Base-by-base conservation (phyloP, 2,113 vertebrate species). In the Toxotes jaculatrix region DNA sequence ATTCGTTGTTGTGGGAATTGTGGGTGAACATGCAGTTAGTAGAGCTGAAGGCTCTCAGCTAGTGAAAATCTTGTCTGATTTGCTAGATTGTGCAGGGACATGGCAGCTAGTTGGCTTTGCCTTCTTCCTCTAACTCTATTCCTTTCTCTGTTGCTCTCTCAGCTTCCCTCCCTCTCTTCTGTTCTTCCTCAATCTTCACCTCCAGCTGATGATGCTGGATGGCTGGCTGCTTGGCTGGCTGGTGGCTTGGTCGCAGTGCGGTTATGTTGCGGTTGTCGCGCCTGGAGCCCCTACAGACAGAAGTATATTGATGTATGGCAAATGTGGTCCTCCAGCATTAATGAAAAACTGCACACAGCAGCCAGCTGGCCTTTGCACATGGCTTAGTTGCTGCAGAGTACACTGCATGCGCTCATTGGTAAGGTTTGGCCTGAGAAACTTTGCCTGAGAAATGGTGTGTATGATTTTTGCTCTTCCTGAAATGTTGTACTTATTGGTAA, bases 1-100 rank as follows among this genome's bases (percentile, higher is more conserved):
- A 77, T 64, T 63, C 13, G n/a, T 72, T 79, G 80, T 87, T 88
- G 60, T 85, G 82, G 77, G 34, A 77, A 79, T 87, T 87, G 65
- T 63, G 70, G 64, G 59, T 80, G 79, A 78, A 74, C 59, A 34
- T 55, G 71, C 83, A 62, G 65, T 56, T 57, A 23, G 79, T 61
- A 70, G 43, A 3, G 17, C 36, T 57, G 7, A 80, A 67, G 21
- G 49, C 23, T 79, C 56, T 57, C 4, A 77, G 12, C 27, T 19
- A 7, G 36, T 67, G 62, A 74, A 89, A 74, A 74, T 10, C n/a
- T 31, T 38, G 49, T 76, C 56, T 56, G 66, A 77, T 85, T 75
- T 64, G 68, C 47, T 60, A 36, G 69, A 79, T 83, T 77, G 38
- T 49, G 2, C 45, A 23, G 45, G 16, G 57, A 76, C 65, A 56